These are phyloP conservation scores for Todiramphus saurophagus DNA, from an alignment of 2,113 vertebrate species.

Conservation along the genomic window DNA sequence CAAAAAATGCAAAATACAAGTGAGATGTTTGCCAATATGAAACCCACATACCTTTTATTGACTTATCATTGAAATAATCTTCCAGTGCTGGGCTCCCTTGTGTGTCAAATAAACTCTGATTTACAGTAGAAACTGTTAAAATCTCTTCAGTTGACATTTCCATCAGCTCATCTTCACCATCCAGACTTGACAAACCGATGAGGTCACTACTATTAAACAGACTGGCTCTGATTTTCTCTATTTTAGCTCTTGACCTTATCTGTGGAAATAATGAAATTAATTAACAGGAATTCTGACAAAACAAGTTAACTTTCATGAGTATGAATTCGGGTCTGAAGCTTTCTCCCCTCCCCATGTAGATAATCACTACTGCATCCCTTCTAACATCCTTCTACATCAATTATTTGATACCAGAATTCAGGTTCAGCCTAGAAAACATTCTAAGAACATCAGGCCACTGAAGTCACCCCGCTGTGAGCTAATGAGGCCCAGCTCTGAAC, in stretches of 20 bases:
- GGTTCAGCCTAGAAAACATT: not conserved
- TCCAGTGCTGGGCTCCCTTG: slow-evolving; percentile 95
- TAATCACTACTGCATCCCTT: not conserved
- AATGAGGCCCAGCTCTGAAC: not conserved
- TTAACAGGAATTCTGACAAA: not conserved
- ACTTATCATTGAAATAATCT: slow-evolving; percentile 95
- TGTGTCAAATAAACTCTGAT: slow-evolving; percentile 97
- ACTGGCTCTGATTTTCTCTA: slow-evolving; percentile 96
- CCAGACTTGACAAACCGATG: slow-evolving; percentile 94
- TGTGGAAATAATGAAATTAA: slow-evolving; percentile 61
- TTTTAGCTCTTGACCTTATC: slow-evolving; percentile 95
- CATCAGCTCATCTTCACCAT: slow-evolving; percentile 96
- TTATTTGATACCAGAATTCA: not conserved
- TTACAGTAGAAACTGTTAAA: slow-evolving; percentile 94
- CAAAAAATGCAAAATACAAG: not conserved
- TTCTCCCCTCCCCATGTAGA: too few species aligned
- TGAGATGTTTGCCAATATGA: not conserved
- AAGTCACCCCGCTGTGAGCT: not conserved
- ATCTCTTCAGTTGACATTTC: slow-evolving; percentile 98
- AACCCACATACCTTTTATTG: slow-evolving; percentile 83
- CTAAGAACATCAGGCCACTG: not conserved
- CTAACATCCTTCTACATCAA: not conserved
- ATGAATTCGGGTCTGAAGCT: not conserved
- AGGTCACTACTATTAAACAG: slow-evolving; percentile 97
- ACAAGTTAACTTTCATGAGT: not conserved